Percentiles rank a stretch among this genome's conserved stretches.
These are phyloP conservation scores for Malacoraja senta DNA, from an alignment of 2,797 vertebrate species.

Conservation along the genomic window DNA sequence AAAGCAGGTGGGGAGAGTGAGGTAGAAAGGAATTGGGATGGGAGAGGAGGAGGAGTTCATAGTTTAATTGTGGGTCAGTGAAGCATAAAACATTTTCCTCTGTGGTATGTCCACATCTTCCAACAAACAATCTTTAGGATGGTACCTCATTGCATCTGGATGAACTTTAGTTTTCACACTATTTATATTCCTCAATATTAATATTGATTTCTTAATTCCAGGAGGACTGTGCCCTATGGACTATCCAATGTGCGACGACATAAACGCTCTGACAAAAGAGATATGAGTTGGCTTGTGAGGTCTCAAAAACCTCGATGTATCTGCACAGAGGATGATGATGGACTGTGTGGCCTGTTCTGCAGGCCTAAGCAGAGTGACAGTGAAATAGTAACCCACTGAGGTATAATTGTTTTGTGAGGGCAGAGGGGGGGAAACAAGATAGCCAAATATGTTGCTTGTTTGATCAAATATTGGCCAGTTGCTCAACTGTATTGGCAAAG, in stretches of 20 bases:
- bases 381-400: not conserved
- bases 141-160: not conserved
- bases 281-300: not conserved
- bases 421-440: not conserved
- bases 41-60: not conserved
- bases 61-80: not conserved
- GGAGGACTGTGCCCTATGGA: constrained; percentile 27
- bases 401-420: not conserved
- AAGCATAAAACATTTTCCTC: not conserved
- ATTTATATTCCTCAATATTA: not conserved
- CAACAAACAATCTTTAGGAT: not conserved
- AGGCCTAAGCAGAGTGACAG: not conserved
- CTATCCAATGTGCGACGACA: constrained; percentile 8
- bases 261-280: not conserved
- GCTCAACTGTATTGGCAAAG: not conserved
- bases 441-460: not conserved
- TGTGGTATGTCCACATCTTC: not conserved
- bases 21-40: not conserved
- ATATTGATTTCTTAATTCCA: not conserved
- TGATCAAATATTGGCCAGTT: not conserved
- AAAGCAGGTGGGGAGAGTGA: not conserved
- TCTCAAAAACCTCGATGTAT: not conserved
- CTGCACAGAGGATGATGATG: not conserved
- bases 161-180: not conserved
- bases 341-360: not conserved